Percentiles rank a stretch among this genome's conserved stretches.
Conservation (phyloP, 2,888 invertebrate genomes). For the Rhimphoctona megacephalus region DNA sequence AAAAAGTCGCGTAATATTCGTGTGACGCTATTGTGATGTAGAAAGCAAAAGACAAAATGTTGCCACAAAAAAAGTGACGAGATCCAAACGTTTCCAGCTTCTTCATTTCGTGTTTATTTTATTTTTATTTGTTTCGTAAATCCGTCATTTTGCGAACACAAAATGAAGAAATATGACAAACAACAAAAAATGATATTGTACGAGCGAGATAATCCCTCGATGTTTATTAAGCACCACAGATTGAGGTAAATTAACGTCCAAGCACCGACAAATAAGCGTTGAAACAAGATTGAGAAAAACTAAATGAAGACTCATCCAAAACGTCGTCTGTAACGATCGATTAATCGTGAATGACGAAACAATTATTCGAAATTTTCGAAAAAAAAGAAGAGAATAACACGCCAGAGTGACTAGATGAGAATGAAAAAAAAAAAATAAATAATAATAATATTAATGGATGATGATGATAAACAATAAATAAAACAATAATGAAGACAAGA, state of each 20-base stretch:
- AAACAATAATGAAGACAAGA: conserved; percentile 63
- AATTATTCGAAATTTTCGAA: conserved; percentile 56
- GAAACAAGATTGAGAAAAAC: conserved; percentile 18
- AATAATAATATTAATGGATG: conserved; percentile 25
- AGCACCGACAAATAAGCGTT: conserved; percentile 45
- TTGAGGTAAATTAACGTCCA: conserved; percentile 48
- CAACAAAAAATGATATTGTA: conserved; percentile 32
- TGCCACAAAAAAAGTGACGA: conserved; percentile 49
- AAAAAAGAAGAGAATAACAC: neutral
- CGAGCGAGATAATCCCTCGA: conserved; percentile 41
- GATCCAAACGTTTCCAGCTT: conserved; percentile 59
- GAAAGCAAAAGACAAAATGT: conserved; percentile 9
- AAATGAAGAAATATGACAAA: conserved; percentile 24
- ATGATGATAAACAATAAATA: conserved; percentile 58
- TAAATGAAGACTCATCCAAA: conserved; percentile 29
- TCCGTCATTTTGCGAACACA: neutral
- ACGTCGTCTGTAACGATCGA: conserved; percentile 31
- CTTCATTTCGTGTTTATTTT: conserved; percentile 13
- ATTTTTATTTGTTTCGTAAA: conserved; percentile 6
- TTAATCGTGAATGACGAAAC: conserved; percentile 21
- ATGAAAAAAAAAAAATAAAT: conserved; percentile 28
- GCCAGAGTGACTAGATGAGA: conserved; percentile 39
- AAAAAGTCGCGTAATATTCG: conserved; percentile 53
- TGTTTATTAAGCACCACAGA: conserved; percentile 51
- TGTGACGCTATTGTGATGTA: conserved; percentile 8